phyloP scores from a whole-genome alignment of 2,888 invertebrate species.

The Melitaea athalia region DNA sequence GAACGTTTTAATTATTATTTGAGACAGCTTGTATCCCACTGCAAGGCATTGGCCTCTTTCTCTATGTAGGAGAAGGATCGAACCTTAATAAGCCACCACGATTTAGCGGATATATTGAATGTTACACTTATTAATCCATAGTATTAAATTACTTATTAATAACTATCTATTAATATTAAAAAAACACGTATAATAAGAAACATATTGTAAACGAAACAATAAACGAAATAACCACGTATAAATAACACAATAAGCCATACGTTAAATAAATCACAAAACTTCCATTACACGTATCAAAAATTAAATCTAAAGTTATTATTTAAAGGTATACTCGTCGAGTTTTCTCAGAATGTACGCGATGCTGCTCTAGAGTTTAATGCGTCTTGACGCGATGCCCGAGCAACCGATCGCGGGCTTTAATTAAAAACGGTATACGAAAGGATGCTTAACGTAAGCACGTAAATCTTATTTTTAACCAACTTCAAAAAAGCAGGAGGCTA shows the following conservation, averaged over 20 bases:
- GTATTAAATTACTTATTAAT: too few species aligned
- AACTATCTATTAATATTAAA: too few species aligned
- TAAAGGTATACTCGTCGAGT: constrained; percentile 26
- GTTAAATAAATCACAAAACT: constrained; percentile 3
- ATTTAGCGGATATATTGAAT: too few species aligned
- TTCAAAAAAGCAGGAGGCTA: too few species aligned
- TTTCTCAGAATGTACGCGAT: constrained; percentile 57
- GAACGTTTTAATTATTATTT: too few species aligned
- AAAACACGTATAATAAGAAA: too few species aligned
- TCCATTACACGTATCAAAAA: constrained; percentile 44
- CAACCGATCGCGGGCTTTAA: constrained; percentile 53
- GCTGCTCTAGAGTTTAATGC: constrained; percentile 59
- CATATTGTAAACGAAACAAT: not conserved
- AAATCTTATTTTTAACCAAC: constrained; percentile 30
- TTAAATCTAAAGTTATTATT: constrained; percentile 54
- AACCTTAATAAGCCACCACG: too few species aligned
- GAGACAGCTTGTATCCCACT: too few species aligned
- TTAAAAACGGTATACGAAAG: constrained; percentile 71
- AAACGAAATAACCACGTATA: not conserved
- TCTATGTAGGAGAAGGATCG: too few species aligned
- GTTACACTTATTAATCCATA: too few species aligned
- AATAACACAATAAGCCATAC: not conserved
- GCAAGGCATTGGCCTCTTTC: too few species aligned
- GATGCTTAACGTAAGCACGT: constrained; percentile 33
- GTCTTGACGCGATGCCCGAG: constrained; percentile 60